These are phyloP conservation scores for Leucosticte australis DNA, from an alignment of 2,113 vertebrate species.

Conservation along the genomic window DNA sequence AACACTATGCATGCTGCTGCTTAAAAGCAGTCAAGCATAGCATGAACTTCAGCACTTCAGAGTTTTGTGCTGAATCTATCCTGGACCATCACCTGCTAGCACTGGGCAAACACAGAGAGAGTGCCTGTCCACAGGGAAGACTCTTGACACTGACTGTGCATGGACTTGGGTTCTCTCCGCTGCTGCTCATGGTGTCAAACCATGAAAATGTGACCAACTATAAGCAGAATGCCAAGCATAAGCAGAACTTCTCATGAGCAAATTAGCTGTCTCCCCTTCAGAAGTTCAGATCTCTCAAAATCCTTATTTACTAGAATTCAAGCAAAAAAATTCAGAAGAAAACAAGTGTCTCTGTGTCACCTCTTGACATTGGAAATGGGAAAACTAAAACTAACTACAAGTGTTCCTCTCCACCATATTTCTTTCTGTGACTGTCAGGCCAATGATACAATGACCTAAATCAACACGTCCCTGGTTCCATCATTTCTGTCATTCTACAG, in stretches of 20 bases:
- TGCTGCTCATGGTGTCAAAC: background rate
- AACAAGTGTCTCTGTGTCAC: background rate
- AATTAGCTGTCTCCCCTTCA: background rate
- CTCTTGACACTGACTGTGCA: background rate
- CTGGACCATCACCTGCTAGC: background rate
- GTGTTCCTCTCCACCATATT: background rate
- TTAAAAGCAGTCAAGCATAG: background rate
- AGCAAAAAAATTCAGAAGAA: background rate
- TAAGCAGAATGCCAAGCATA: background rate
- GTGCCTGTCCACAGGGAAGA: background rate
- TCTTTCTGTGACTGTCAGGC: background rate
- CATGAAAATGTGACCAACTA: background rate
- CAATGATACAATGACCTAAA: background rate
- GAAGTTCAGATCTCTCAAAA: background rate
- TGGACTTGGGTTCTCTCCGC: background rate
- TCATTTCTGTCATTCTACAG: background rate
- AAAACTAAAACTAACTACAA: background rate
- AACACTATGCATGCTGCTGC: background rate
- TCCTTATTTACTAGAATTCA: background rate
- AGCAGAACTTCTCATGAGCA: background rate
- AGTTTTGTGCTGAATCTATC: background rate
- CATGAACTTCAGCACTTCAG: background rate
- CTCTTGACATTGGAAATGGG: background rate
- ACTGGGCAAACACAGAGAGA: background rate
- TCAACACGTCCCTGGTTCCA: background rate